A percentile compares a stretch with the other conserved stretches of the same genome.
Evolutionary conservation across 2,888 invertebrate genomes (phyloP).

Genomic region (Timandra comae): DNA sequence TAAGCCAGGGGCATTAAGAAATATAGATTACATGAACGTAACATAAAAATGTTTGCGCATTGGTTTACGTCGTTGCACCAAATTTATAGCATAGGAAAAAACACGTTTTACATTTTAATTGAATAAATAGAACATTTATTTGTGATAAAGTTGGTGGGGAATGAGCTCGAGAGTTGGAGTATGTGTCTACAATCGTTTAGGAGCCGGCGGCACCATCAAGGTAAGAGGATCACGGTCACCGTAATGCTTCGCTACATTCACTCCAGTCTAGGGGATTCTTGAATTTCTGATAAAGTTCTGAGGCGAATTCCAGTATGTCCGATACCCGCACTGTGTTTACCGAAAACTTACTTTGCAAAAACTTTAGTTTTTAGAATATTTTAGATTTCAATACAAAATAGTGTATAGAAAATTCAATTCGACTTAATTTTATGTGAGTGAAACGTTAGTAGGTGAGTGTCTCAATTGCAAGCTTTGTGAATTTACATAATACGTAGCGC

Average conservation of each 20-base stretch:
- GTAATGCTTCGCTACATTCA: slow-evolving; percentile 40
- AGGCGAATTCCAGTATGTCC: too few relatives aligned
- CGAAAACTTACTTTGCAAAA: too few relatives aligned
- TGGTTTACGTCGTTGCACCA: slow-evolving; percentile 22
- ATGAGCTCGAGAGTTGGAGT: not conserved
- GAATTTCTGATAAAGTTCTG: slow-evolving; percentile 27
- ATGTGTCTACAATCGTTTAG: not conserved
- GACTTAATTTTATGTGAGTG: slow-evolving; percentile 26
- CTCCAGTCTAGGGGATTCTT: slow-evolving; percentile 25
- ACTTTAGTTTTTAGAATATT: too few relatives aligned
- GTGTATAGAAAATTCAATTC: slow-evolving; percentile 32
- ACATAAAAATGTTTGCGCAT: slow-evolving; percentile 40
- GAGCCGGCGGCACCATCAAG: slow-evolving; percentile 27
- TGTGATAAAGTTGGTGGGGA: too few relatives aligned
- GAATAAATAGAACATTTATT: slow-evolving; percentile 3
- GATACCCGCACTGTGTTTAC: too few relatives aligned
- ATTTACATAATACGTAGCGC: slow-evolving; percentile 61
- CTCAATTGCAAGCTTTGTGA: slow-evolving; percentile 41
- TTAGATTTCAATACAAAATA: slow-evolving; percentile 20
- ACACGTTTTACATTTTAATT: slow-evolving; percentile 6
- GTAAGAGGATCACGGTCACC: slow-evolving; percentile 59
- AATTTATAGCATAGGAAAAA: slow-evolving; percentile 23
- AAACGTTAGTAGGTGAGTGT: slow-evolving; percentile 36
- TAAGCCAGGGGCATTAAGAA: slow-evolving; percentile 57
- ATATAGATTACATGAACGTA: slow-evolving; percentile 55